Evolutionary conservation across 2,797 vertebrate genomes (phyloP).

Genomic region (Poecilia picta): DNA sequence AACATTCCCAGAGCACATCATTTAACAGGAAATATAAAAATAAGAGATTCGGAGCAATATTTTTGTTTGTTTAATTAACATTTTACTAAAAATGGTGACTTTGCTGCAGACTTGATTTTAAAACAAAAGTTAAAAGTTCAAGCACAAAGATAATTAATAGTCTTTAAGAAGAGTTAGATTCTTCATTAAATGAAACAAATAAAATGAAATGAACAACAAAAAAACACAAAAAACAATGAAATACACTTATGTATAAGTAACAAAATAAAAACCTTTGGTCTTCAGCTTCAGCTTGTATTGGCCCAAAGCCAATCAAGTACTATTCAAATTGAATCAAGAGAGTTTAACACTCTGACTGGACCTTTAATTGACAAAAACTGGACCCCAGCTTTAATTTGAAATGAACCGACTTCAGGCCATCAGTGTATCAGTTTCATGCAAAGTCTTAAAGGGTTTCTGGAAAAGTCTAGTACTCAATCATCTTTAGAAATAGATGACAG

Average conservation of each 20-base stretch:
- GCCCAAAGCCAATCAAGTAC: not conserved
- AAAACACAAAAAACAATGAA: no score
- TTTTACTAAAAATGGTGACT: not conserved
- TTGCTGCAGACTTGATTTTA: not conserved
- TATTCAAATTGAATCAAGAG: constrained; percentile 33
- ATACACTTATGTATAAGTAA: no score
- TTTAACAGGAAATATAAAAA: not conserved
- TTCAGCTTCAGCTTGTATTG: not conserved
- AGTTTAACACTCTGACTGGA: not conserved
- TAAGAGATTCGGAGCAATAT: not conserved
- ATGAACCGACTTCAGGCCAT: constrained; percentile 5
- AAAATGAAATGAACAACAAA: no score
- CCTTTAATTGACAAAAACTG: not conserved
- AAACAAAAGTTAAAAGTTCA: not conserved
- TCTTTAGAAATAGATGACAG: constrained; percentile 53
- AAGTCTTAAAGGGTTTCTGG: constrained; percentile 42
- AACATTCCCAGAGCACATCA: constrained; percentile 12
- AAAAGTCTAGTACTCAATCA: constrained; percentile 39
- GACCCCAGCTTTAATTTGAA: not conserved
- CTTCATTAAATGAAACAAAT: not conserved
- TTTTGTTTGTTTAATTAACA: not conserved
- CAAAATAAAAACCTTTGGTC: not conserved
- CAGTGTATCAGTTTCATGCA: constrained; percentile 62
- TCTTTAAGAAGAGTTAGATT: not conserved
- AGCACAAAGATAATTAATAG: not conserved